Conservation (phyloP, 1,140 invertebrate genomes). For the Dendrolimus punctatus region DNA sequence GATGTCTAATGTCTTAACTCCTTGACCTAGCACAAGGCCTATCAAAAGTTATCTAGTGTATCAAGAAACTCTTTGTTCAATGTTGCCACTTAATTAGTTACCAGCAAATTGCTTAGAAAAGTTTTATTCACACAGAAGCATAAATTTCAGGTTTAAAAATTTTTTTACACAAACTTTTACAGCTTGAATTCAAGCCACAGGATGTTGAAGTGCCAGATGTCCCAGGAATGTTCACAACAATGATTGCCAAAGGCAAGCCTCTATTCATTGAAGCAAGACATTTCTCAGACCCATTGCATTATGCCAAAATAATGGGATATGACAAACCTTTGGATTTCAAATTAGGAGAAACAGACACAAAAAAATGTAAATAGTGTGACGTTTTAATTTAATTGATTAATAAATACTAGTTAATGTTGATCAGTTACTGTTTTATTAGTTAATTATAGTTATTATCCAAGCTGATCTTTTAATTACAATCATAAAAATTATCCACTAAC, state of each 20-base stretch:
- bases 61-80: too few relatives aligned
- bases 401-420: conserved; percentile 1
- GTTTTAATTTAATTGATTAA: conserved; percentile 14
- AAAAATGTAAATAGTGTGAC: conserved; percentile 27
- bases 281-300: conserved; percentile 82
- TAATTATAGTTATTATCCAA: neutral
- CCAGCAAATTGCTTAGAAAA: too few relatives aligned
- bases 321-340: conserved; percentile 92
- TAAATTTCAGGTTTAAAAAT: too few relatives aligned
- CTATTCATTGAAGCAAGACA: conserved; percentile 82
- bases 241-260: conserved; percentile 78
- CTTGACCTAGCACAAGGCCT: too few relatives aligned
- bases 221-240: conserved; percentile 86
- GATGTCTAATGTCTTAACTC: too few relatives aligned
- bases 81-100: too few relatives aligned
- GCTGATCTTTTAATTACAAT: too few relatives aligned
- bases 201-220: conserved; percentile 86
- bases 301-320: conserved; percentile 89
- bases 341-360: conserved; percentile 51
- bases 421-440: neutral
- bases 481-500: too few relatives aligned
- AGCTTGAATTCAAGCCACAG: conserved; percentile 81
- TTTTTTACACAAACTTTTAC: conserved; percentile 34
- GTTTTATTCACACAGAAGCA: too few relatives aligned
- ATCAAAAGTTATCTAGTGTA: too few relatives aligned